phyloP scores from a whole-genome alignment of 2,113 vertebrate genomes.

The Nothocercus julius region DNA sequence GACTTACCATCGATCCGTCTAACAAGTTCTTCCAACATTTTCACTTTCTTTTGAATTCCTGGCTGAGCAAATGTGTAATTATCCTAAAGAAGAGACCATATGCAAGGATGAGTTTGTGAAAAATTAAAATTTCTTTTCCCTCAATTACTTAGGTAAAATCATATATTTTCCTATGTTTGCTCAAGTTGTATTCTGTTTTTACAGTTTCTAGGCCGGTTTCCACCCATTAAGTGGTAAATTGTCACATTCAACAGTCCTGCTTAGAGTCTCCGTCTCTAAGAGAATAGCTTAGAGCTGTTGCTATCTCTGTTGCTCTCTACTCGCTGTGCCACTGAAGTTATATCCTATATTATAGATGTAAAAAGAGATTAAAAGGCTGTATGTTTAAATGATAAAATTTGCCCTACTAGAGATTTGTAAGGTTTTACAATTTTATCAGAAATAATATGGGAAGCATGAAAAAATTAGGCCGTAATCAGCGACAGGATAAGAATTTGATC shows the following conservation, averaged over 20 bases:
- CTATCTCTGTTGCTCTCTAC: background rate
- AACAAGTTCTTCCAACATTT: conserved; percentile 93
- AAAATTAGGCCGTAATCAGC: background rate
- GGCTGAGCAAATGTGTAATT: conserved; percentile 99
- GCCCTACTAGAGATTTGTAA: background rate
- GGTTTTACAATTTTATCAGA: background rate
- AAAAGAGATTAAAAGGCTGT: background rate
- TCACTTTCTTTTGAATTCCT: conserved; percentile 97
- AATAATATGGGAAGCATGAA: background rate
- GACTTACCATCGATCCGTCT: conserved; percentile 96
- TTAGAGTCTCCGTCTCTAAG: background rate
- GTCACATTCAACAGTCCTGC: background rate
- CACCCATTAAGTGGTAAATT: background rate
- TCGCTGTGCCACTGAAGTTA: background rate
- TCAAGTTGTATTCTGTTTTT: background rate
- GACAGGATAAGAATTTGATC: background rate
- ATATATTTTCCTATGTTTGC: background rate
- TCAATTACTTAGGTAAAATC: background rate
- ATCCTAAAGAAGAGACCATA: conserved; percentile 79
- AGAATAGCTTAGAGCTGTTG: background rate
- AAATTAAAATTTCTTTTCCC: background rate
- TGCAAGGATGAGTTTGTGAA: background rate
- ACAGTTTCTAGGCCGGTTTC: background rate
- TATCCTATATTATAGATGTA: background rate
- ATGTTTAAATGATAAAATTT: background rate